Percentiles rank a stretch among this genome's conserved stretches.
Conservation (phyloP, 2,113 vertebrate species). For the Phaethon lepturus region DNA sequence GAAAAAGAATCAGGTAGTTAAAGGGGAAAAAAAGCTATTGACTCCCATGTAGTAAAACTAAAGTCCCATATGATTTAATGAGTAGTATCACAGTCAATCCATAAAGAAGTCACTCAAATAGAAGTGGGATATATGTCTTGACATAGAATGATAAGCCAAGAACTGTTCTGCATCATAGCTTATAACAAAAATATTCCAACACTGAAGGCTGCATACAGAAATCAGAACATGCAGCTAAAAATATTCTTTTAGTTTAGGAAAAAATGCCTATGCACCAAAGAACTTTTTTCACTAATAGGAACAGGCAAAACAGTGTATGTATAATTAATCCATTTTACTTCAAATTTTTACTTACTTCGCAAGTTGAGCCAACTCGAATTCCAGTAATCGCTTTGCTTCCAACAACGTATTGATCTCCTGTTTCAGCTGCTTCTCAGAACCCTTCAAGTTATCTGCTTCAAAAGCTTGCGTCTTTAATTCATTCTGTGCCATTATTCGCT, state of each 20-base stretch:
- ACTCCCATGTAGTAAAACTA: not conserved
- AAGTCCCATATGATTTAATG: not conserved
- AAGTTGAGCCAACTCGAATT: slow-evolving; percentile 95
- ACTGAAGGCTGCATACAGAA: not conserved
- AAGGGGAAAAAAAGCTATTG: not conserved
- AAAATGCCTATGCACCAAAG: not conserved
- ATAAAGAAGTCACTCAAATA: not conserved
- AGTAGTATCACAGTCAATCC: not conserved
- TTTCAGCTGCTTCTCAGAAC: slow-evolving; percentile 96
- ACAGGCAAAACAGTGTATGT: not conserved
- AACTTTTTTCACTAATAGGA: not conserved
- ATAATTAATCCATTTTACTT: slow-evolving; percentile 26
- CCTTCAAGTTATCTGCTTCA: slow-evolving; percentile 90
- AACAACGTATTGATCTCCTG: slow-evolving; percentile 93
- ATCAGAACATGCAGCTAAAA: slow-evolving; percentile 41
- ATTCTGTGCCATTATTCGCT: slow-evolving; percentile 84
- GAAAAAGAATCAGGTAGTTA: not conserved
- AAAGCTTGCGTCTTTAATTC: slow-evolving; percentile 89
- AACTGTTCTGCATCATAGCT: not conserved
- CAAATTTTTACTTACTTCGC: slow-evolving; percentile 87
- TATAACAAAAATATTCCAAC: slow-evolving; percentile 19
- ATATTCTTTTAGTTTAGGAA: not conserved
- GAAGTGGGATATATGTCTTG: not conserved
- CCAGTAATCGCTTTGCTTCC: slow-evolving; percentile 93
- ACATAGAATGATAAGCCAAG: not conserved